Evolutionary conservation across 2,797 vertebrate genomes (phyloP).

Genomic region (Xenopus petersii): DNA sequence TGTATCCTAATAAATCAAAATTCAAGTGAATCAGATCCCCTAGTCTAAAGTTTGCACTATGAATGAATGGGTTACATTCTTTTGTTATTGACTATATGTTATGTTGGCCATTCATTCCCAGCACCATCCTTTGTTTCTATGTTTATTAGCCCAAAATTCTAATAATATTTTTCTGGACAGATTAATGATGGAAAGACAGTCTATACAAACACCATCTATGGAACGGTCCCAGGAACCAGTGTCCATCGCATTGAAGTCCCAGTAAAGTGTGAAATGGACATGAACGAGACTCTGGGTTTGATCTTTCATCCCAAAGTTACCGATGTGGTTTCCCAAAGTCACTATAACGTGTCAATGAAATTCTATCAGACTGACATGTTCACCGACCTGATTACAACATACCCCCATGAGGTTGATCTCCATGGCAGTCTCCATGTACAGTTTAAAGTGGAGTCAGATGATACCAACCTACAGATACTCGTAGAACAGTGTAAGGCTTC

Average conservation of each 20-base stretch:
- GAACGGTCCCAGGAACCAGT: conserved; percentile 22
- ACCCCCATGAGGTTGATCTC: conserved; percentile 33
- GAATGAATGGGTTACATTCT: too few species aligned
- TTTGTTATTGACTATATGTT: too few species aligned
- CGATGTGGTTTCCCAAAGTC: conserved; percentile 15
- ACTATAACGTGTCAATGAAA: conserved; percentile 28
- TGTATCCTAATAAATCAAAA: too few species aligned
- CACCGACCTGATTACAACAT: conserved; percentile 8
- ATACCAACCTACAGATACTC: conserved; percentile 29
- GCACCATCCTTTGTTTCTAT: too few species aligned
- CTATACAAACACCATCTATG: conserved; percentile 40
- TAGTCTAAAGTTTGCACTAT: too few species aligned
- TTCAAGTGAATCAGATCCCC: too few species aligned
- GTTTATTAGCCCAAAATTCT: too few species aligned
- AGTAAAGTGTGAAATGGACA: conserved; percentile 41
- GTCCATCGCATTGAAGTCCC: conserved; percentile 42
- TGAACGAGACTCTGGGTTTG: conserved; percentile 21
- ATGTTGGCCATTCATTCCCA: too few species aligned
- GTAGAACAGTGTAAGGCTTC: conserved; percentile 27
- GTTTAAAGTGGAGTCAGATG: conserved; percentile 32
- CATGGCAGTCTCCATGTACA: conserved; percentile 23
- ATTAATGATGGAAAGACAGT: conserved; percentile 22
- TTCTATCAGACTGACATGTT: conserved; percentile 9
- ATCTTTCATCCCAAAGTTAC: conserved; percentile 29
- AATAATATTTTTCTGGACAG: background rate